A percentile compares a stretch with the other conserved stretches of the same genome.
These are phyloP conservation scores for Enteromius afrohamiltoni DNA, from an alignment of 2,797 vertebrate species.

Conservation along the genomic window DNA sequence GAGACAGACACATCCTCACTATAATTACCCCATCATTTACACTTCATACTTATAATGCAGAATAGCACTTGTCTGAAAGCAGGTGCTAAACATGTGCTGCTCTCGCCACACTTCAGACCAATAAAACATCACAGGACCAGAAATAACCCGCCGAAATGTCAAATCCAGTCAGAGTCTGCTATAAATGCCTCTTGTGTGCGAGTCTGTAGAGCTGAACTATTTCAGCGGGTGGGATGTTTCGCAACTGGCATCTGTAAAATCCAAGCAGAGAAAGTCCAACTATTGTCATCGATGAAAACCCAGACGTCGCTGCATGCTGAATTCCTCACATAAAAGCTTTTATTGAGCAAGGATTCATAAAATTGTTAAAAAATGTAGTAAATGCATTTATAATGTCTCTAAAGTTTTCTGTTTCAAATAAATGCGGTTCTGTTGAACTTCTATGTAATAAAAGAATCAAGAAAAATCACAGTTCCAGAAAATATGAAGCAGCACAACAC, in stretches of 20 bases:
- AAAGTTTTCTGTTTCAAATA: background rate
- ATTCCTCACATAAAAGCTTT: slow-evolving; percentile 1
- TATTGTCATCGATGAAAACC: slow-evolving; percentile 11
- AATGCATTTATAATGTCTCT: background rate
- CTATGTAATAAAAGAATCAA: background rate
- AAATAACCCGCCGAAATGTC: slow-evolving; percentile 8
- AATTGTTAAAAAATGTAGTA: background rate
- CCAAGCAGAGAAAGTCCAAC: slow-evolving; percentile 9
- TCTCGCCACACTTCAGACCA: slow-evolving; percentile 12
- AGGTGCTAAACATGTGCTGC: slow-evolving; percentile 15
- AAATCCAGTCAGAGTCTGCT: slow-evolving; percentile 19
- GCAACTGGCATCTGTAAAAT: slow-evolving; percentile 31
- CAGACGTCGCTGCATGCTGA: background rate
- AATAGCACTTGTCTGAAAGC: slow-evolving; percentile 12
- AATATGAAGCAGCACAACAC: background rate
- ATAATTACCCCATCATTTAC: slow-evolving; percentile 9
- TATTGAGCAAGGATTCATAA: background rate
- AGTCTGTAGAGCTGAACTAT: slow-evolving; percentile 31
- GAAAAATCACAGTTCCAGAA: background rate
- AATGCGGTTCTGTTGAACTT: background rate
- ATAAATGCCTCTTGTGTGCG: slow-evolving; percentile 22
- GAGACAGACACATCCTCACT: background rate
- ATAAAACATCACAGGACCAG: background rate
- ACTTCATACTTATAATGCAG: slow-evolving; percentile 2
- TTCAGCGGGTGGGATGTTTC: slow-evolving; percentile 15